phyloP scores from a whole-genome alignment of 2,113 vertebrate species.

The Ceyx melanurus region DNA sequence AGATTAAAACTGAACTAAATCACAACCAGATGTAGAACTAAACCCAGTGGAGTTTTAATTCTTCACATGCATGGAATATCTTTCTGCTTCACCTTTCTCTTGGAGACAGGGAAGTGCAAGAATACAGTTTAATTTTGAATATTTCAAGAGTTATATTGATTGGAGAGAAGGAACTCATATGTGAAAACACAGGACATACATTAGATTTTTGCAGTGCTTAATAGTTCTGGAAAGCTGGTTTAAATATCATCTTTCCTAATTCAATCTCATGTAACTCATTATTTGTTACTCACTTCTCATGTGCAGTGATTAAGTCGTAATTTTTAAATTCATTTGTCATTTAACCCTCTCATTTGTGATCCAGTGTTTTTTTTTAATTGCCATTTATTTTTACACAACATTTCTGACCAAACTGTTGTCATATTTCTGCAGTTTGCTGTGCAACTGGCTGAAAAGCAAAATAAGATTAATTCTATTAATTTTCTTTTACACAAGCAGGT shows the following conservation, averaged over 20 bases:
- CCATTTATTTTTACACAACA: background rate
- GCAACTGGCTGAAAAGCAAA: background rate
- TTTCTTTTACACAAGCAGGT: background rate
- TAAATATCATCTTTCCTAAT: conserved; percentile 11
- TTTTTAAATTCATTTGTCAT: background rate
- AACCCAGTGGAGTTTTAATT: background rate
- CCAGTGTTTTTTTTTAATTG: background rate
- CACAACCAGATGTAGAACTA: background rate
- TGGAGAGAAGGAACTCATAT: background rate
- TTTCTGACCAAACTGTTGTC: background rate
- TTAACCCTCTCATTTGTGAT: background rate
- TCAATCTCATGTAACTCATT: conserved; percentile 22
- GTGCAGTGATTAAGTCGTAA: background rate
- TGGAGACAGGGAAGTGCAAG: background rate
- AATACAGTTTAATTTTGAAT: conserved; percentile 28
- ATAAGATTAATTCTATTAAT: background rate
- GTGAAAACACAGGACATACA: background rate
- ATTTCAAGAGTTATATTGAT: conserved; percentile 47
- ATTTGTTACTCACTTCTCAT: conserved; percentile 24
- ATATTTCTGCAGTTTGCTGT: background rate
- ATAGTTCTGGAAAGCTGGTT: conserved; percentile 30
- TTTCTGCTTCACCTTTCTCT: background rate
- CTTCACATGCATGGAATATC: background rate
- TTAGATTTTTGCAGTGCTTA: background rate
- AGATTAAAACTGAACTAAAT: background rate